Evolutionary conservation across 2,888 invertebrate species (phyloP).

Genomic region (Drepanosiphum platanoidis): DNA sequence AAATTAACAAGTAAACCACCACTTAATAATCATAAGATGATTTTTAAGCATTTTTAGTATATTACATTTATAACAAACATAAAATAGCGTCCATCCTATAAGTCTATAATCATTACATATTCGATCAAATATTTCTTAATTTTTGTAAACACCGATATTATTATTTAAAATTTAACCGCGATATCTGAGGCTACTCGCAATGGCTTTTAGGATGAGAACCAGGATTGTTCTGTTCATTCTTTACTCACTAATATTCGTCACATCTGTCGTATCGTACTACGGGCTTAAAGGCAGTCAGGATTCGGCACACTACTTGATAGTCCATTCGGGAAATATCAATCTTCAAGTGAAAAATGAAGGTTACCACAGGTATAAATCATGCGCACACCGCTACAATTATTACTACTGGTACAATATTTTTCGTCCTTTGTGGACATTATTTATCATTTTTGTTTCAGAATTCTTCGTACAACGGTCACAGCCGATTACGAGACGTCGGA

Average conservation of each 20-base stretch:
- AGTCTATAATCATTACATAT: too few species aligned
- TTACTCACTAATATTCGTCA: slow-evolving; percentile 33
- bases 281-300: slow-evolving; percentile 26
- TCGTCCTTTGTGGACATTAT: background rate
- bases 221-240: background rate
- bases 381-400: background rate
- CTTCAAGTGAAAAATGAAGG: slow-evolving; percentile 54
- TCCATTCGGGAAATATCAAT: slow-evolving; percentile 56
- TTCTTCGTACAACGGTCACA: slow-evolving; percentile 35
- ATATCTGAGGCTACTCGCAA: background rate
- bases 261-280: slow-evolving; percentile 40
- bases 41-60: too few species aligned
- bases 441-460: slow-evolving; percentile 22
- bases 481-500: slow-evolving; percentile 47
- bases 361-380: slow-evolving; percentile 39
- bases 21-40: background rate
- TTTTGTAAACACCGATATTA: too few species aligned
- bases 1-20: background rate
- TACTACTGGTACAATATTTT: background rate
- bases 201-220: slow-evolving; percentile 20
- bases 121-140: too few species aligned
- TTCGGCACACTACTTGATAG: slow-evolving; percentile 22
- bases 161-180: too few species aligned
- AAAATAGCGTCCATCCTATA: too few species aligned
- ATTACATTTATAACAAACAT: too few species aligned